Evolutionary conservation across 2,797 vertebrate species (phyloP), one percentile per base, ranked within the genome.

Genomic region (Xenops minutus): DNA sequence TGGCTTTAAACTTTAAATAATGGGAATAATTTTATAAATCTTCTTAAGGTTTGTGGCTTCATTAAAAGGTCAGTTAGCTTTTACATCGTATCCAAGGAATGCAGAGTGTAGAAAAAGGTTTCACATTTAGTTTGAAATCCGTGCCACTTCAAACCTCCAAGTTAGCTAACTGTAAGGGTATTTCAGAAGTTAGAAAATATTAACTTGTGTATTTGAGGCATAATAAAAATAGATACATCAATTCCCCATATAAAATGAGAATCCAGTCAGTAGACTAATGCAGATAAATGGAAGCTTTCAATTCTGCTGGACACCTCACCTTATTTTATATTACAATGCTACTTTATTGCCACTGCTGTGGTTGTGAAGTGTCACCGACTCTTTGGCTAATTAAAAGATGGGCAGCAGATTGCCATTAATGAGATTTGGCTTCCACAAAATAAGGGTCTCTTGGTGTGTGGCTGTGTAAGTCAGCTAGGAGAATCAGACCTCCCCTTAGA

Each of bases 401-500:
- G 95, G 85, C 90, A 97, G 93, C 97, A 96, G 94, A 96, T 96
- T 96, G 96, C 91, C 90, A 89, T 88, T 96, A 97, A 97, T 94
- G 92, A 97, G 96, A 96, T 96, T 97, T 97, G 92, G 82, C 90
- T 95, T 73, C 85, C 54, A 94, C 88, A 89, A 96, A 95, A 92
- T 84, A 90, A 97, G 89, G 49, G 80, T 58, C 49, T 94, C 92
- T 98, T 97, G 97, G 96, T 97, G 98, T 98, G 98, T 98, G 98
- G 98, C 97, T 98, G 97, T 69, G 95, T 98, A 98, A 98, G 98
- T 98, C 98, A 98, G 98, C 98, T 98, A 98, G 98, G 97, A 98
- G 98, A 98, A 98, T 98, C 98, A 98, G 98, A 98, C 98, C 98
- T 98, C 98, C 98, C 97, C 97, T 97, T 98, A 98, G 98, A 98